phyloP scores from a whole-genome alignment of 2,888 invertebrate species.

The Tetropium fuscum region DNA sequence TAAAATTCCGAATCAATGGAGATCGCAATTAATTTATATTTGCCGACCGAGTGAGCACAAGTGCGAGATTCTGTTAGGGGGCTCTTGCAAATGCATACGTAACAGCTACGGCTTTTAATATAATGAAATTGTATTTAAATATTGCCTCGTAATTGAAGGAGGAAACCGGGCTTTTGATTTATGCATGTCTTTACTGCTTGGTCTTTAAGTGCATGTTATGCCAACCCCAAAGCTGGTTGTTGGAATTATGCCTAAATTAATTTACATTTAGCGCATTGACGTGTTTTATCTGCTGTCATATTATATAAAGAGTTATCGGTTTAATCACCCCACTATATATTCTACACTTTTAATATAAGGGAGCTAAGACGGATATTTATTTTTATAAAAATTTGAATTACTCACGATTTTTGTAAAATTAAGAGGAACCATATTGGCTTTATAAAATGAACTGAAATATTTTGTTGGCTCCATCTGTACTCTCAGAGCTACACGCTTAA shows the following conservation, averaged over 20 bases:
- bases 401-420: no score
- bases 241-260: slow-evolving; percentile 4
- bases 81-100: slow-evolving; percentile 17
- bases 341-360: no score
- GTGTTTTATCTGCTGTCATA: no score
- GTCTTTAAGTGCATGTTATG: slow-evolving; percentile 2
- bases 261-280: slow-evolving; percentile 9
- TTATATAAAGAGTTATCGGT: no score
- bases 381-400: no score
- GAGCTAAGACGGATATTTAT: no score
- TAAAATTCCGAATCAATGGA: slow-evolving; percentile 48
- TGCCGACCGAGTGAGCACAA: slow-evolving; percentile 45
- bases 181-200: slow-evolving; percentile 5
- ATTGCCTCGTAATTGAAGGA: slow-evolving; percentile 27
- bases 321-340: no score
- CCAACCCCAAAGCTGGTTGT: slow-evolving; percentile 10
- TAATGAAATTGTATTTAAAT: slow-evolving; percentile 35
- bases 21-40: slow-evolving; percentile 49
- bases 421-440: no score
- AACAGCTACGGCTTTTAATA: slow-evolving; percentile 21
- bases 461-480: no score
- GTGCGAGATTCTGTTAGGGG: slow-evolving; percentile 37
- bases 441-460: no score
- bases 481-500: no score
- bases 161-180: slow-evolving; percentile 22